Conservation (phyloP, 2,113 vertebrate genomes). For the Festucalex cinctus region DNA sequence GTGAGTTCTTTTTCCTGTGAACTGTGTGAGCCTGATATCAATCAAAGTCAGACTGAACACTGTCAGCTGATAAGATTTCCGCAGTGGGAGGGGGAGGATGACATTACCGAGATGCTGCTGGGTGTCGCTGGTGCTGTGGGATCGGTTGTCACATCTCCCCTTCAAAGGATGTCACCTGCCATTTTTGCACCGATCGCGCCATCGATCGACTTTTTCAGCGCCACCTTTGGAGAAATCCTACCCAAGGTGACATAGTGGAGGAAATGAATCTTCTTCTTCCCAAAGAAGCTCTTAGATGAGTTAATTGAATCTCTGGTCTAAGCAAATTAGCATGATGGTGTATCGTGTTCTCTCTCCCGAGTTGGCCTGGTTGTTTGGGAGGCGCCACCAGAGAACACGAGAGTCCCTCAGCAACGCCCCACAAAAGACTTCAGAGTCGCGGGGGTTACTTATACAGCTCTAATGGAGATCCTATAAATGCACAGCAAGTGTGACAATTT, state of each 20-base stretch:
- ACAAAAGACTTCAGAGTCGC: conserved; percentile 29
- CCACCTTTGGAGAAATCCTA: conserved; percentile 58
- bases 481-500: conserved; percentile 3
- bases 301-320: conserved; percentile 69
- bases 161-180: conserved; percentile 68
- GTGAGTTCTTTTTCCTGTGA: conserved; percentile 14
- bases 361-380: conserved; percentile 56
- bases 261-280: conserved; percentile 40
- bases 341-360: conserved; percentile 57
- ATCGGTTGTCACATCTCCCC: conserved; percentile 59
- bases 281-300: conserved; percentile 66
- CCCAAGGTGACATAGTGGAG: conserved; percentile 63
- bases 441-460: conserved; percentile 38
- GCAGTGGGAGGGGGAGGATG: conserved; percentile 37
- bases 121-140: conserved; percentile 37
- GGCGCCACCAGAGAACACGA: conserved; percentile 47
- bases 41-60: conserved; percentile 73
- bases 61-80: conserved; percentile 63
- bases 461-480: conserved; percentile 37
- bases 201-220: conserved; percentile 67
- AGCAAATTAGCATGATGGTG: conserved; percentile 62
- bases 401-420: conserved; percentile 47
- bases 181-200: conserved; percentile 37
- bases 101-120: conserved; percentile 30
- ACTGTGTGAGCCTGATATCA: conserved; percentile 59